A percentile compares a stretch with the other conserved stretches of the same genome.
Evolutionary conservation across 2,113 vertebrate genomes (phyloP).

Genomic region (Seriola quinqueradiata): DNA sequence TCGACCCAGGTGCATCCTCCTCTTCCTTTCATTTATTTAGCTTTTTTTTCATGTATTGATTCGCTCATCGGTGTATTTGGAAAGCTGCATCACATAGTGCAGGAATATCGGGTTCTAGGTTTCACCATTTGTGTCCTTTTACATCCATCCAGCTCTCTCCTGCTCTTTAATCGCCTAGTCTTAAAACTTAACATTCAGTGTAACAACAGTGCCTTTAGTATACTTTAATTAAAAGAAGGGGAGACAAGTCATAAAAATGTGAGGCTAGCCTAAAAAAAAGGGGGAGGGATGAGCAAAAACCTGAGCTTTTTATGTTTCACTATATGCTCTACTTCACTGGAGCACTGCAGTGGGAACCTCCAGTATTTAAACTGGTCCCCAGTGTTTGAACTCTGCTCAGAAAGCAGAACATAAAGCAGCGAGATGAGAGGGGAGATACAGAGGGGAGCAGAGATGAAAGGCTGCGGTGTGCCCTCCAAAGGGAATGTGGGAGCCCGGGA

Average conservation of each 20-base stretch:
- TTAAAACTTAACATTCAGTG: slow-evolving; percentile 32
- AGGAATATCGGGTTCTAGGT: slow-evolving; percentile 72
- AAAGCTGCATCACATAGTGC: slow-evolving; percentile 59
- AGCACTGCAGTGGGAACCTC: slow-evolving; percentile 73
- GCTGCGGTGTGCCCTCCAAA: slow-evolving; percentile 71
- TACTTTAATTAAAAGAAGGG: slow-evolving; percentile 55
- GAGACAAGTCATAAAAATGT: slow-evolving; percentile 33
- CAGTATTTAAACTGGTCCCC: slow-evolving; percentile 81
- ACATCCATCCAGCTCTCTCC: slow-evolving; percentile 21
- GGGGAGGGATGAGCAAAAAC: slow-evolving; percentile 15
- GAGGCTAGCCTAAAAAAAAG: not conserved
- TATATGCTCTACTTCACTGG: slow-evolving; percentile 68
- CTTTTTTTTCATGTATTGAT: slow-evolving; percentile 76
- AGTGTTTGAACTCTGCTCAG: slow-evolving; percentile 77
- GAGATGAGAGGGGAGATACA: slow-evolving; percentile 76
- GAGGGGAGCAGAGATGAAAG: slow-evolving; percentile 76
- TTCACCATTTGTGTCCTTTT: slow-evolving; percentile 68
- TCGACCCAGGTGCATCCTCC: slow-evolving; percentile 75
- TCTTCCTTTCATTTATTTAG: slow-evolving; percentile 76
- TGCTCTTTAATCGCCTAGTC: slow-evolving; percentile 4
- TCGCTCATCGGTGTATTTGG: slow-evolving; percentile 64
- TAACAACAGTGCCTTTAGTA: slow-evolving; percentile 34
- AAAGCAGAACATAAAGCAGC: slow-evolving; percentile 81
- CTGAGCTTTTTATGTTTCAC: slow-evolving; percentile 65
- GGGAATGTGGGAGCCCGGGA: slow-evolving; percentile 72